Conservation (phyloP, 2,113 vertebrate genomes). For the Halcyon malimbica region DNA sequence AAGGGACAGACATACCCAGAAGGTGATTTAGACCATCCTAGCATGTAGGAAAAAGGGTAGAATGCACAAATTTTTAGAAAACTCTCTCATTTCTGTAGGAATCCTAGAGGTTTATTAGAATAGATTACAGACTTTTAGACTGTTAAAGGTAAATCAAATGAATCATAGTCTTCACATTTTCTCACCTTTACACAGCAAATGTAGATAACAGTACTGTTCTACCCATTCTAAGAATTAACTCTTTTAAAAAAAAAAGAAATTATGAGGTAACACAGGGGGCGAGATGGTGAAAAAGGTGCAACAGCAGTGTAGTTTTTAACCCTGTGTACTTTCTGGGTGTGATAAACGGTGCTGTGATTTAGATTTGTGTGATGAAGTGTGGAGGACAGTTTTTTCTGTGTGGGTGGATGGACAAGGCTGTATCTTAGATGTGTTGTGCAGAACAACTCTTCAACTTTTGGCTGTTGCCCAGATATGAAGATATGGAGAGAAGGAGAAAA, state of each 20-base stretch:
- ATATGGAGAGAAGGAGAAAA: background rate
- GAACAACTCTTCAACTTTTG: background rate
- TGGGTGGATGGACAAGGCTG: background rate
- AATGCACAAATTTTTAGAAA: background rate
- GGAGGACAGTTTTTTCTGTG: background rate
- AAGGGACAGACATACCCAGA: background rate
- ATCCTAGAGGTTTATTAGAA: background rate
- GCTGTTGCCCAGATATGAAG: background rate
- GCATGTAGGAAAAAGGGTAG: background rate
- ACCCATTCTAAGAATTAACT: background rate
- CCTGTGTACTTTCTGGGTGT: background rate
- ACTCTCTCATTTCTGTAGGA: background rate
- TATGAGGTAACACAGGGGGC: background rate
- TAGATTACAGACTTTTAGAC: background rate
- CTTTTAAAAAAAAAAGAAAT: background rate
- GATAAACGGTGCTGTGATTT: background rate
- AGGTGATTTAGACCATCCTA: background rate
- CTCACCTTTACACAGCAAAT: background rate
- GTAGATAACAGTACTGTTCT: background rate
- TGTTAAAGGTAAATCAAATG: background rate
- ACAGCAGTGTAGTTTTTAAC: background rate
- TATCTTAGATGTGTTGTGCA: background rate
- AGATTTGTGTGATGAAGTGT: rapidly evolving
- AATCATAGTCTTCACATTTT: background rate
- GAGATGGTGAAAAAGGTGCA: background rate